phyloP scores from a whole-genome alignment of 2,888 invertebrate genomes.

The Eurois occulta region DNA sequence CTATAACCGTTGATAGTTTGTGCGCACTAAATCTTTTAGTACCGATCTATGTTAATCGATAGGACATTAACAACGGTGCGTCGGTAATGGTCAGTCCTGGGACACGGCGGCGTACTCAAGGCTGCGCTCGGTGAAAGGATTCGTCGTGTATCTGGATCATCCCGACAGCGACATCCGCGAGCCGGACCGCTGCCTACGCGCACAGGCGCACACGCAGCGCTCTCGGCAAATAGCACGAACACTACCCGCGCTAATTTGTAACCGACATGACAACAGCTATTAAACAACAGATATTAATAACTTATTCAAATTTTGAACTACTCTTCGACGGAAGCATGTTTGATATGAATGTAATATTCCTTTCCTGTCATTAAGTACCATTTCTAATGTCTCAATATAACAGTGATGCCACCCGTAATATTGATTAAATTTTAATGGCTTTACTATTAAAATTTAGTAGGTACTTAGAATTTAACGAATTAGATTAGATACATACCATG shows the following conservation, averaged over 20 bases:
- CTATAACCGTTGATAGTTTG: constrained; percentile 75
- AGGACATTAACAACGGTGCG: constrained; percentile 86
- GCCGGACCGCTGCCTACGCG: constrained; percentile 51
- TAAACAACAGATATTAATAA: constrained; percentile 36
- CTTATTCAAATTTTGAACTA: constrained; percentile 29
- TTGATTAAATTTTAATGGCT: constrained; percentile 30
- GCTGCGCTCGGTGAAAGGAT: constrained; percentile 88
- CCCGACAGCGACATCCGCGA: constrained; percentile 74
- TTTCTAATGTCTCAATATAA: constrained; percentile 21
- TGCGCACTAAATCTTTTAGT: constrained; percentile 82
- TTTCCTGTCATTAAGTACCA: constrained; percentile 31
- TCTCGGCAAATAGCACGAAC: constrained; percentile 26
- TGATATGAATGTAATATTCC: constrained; percentile 36
- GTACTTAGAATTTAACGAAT: constrained; percentile 17
- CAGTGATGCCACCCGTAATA: constrained; percentile 12
- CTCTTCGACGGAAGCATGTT: constrained; percentile 27
- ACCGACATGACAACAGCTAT: constrained; percentile 24
- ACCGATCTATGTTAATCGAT: constrained; percentile 88
- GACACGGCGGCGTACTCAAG: constrained; percentile 81
- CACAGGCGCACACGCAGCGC: constrained; percentile 19
- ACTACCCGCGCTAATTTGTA: constrained; percentile 39
- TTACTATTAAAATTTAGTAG: neutral
- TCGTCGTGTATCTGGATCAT: constrained; percentile 87
- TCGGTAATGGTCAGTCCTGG: constrained; percentile 87
- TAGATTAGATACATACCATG: neutral